Evolutionary conservation across 2,113 vertebrate genomes (phyloP).

Genomic region (Tenrec ecaudatus): DNA sequence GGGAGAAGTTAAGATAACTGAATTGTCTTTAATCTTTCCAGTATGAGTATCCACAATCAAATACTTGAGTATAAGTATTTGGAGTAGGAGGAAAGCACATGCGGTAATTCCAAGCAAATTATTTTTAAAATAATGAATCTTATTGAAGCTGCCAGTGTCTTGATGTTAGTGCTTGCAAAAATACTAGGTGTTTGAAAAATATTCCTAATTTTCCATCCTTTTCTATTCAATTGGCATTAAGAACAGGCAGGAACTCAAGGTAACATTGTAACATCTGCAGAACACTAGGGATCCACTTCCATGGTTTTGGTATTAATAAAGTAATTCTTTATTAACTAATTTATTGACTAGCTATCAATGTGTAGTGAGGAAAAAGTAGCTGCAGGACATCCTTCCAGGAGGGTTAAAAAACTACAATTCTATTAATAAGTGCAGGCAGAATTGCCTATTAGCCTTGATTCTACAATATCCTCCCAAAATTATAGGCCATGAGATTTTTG

Average conservation of each 20-base stretch:
- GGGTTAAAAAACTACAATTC: background rate
- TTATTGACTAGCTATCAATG: background rate
- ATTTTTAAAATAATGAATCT: conserved; percentile 39
- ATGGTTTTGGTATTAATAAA: background rate
- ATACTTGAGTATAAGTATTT: background rate
- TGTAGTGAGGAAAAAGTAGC: background rate
- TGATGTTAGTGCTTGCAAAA: background rate
- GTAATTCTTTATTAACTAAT: background rate
- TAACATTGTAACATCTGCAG: background rate
- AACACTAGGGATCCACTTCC: background rate
- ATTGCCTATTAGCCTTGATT: background rate
- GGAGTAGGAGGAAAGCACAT: background rate
- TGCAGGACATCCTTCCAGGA: fast-evolving
- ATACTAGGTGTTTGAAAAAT: background rate
- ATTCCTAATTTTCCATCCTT: background rate
- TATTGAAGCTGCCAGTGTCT: background rate
- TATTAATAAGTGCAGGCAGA: background rate
- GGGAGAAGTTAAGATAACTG: conserved; percentile 15
- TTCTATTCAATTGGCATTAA: background rate
- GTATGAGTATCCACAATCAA: background rate
- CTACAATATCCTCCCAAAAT: background rate
- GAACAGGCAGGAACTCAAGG: background rate
- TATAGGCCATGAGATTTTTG: background rate
- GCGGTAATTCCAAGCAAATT: background rate
- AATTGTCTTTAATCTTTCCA: background rate